A percentile compares a stretch with the other conserved stretches of the same genome.
phyloP scores from a whole-genome alignment of 92 coral and sea anemone genomes.

The Epizoanthus fatuus region DNA sequence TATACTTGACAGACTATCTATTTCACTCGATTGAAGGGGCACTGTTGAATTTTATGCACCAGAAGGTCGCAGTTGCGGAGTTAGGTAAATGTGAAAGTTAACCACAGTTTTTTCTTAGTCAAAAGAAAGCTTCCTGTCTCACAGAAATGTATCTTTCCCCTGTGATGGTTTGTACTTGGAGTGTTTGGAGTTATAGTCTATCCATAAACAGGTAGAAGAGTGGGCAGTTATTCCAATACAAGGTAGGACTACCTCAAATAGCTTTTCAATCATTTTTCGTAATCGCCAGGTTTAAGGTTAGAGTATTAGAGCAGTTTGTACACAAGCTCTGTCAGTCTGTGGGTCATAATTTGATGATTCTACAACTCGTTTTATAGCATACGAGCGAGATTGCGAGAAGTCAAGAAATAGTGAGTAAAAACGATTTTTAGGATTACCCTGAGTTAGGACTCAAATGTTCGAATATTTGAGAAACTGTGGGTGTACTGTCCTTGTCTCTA shows the following conservation, averaged over 20 bases:
- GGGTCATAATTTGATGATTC: not conserved
- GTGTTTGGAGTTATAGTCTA: conserved; percentile 5
- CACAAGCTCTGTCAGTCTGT: not conserved
- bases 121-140: conserved; percentile 11
- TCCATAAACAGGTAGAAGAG: not conserved
- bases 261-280: not conserved
- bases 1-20: conserved; percentile 10
- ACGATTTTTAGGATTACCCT: not conserved
- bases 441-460: not conserved
- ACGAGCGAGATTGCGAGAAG: not conserved
- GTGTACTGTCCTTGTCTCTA: too few species aligned
- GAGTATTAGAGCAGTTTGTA: not conserved
- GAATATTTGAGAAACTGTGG: not conserved
- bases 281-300: too few species aligned
- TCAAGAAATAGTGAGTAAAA: not conserved
- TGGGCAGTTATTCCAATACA: conserved; percentile 21
- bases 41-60: conserved; percentile 1
- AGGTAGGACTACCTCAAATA: conserved; percentile 22
- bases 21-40: not conserved
- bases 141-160: not conserved
- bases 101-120: not conserved
- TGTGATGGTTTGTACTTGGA: not conserved
- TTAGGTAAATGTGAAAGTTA: not conserved
- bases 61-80: not conserved
- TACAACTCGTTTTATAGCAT: not conserved